Base-by-base conservation (phyloP, 2,797 vertebrate species). In the Cercopithecus diana region DNA sequence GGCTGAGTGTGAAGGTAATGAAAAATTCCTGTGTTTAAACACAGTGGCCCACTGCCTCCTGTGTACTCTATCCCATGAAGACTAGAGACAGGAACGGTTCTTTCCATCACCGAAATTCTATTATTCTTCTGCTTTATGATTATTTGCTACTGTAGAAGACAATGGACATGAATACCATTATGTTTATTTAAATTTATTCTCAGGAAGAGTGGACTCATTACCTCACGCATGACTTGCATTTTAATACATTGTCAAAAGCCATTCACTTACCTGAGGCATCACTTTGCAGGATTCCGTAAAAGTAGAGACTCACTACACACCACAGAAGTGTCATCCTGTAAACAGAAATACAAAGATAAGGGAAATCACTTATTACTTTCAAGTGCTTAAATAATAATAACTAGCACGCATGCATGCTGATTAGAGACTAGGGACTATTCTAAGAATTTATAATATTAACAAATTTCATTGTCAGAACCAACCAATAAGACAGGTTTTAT, bases 291-390 rank as follows among this genome's bases (percentile, higher is more conserved):
- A 98, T 76, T 58, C 96, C 76, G 85, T 96, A 98, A 92, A 99
- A 97, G 96, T 88, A 98, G 20, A 99, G 70, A 0, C 22, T 92
- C 86, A 98, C n/a, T 58, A 98, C 45, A 52, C 82, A 97, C 88
- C 97, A 88, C 3, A 97, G 80, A 96, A 98, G 96, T 97, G 98
- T 97, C 99, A 99, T 98, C 98, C 99, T 99, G 98, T 92, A 11
- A 39, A 98, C n/a, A 97, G 11, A 98, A 97, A 96, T 39, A 82
- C 22, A 96, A 52, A 96, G 45, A 80, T 96, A 72, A 98, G 72
- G 77, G 19, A 95, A 1, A 93, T 43, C 36, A 52, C 20, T 67
- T 84, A 77, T 75, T 87, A 96, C 43, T 72, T 10, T 87, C 30
- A 72, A 90, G 17, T 30, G 7, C 10, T 90, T 85, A 72, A 80